Base-by-base conservation (phyloP, 2,888 invertebrate species). In the Thymelicus sylvestris region DNA sequence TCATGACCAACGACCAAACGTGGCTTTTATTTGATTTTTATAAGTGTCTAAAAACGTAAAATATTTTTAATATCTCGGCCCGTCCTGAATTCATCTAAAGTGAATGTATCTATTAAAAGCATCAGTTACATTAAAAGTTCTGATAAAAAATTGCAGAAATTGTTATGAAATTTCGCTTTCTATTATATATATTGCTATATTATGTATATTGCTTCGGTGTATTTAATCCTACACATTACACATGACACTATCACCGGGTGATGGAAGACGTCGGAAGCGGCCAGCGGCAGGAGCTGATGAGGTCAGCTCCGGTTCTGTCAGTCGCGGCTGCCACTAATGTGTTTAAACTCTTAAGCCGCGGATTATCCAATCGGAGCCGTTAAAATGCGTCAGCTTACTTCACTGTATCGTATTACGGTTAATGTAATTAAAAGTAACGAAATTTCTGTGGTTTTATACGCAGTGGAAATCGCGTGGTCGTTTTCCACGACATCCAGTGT, bases 321-420 rank as follows among this genome's bases (percentile, higher is more conserved):
- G 12, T 66, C 66, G 39, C 19, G 47, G 66, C 24, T 57, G 66
- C 66, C 31, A 66, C 57, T 59, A 47, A 59, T 59, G 59, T 47
- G 41, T 41, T 66, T 59, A 57, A 59, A 47, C 31, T 24, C 19
- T 5, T 57, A 59, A 66, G 15, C 47, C 59, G 47, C 8, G 66
- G 66, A 66, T 66, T 59, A 66, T 66, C 66, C 66, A 47, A 59
- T 59, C 66, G 59, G 55, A 44, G 7, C 60, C 38, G 66, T 66
- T 47, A 57, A 66, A 66, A 19, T n/a, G 31, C 47, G 59, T 66
- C 66, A 47, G 59, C 66, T 66, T 66, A 66, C 38, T 66, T 12
- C 57, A 66, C 59, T 57, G 10, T 66, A 66, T 66, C 47, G 59
- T 59, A 57, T 66, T 59, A 66, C 66, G n/a, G 31, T 59, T 66